A percentile compares a stretch with the other conserved stretches of the same genome.
Evolutionary conservation across 2,113 vertebrate genomes (phyloP).

Genomic region (Archilochus colubris): DNA sequence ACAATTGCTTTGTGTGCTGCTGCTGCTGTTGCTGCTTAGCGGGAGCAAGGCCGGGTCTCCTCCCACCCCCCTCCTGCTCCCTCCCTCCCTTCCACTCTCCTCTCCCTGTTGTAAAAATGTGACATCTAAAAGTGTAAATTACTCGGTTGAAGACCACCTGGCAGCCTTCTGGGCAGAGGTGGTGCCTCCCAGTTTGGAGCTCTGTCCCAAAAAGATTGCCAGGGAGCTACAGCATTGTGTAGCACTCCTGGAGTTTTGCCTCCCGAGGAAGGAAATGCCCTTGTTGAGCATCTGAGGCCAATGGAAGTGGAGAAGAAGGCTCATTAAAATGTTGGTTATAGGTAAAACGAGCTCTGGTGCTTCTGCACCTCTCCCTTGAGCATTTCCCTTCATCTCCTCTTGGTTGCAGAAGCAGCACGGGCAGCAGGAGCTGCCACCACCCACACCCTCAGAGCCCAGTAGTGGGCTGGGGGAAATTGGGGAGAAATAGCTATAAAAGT

Average conservation of each 20-base stretch:
- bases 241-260: background rate
- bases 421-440: background rate
- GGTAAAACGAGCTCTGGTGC: background rate
- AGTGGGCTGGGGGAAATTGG: background rate
- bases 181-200: background rate
- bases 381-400: background rate
- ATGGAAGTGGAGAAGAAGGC: background rate
- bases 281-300: background rate
- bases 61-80: too few species aligned
- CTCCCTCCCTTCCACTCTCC: too few species aligned
- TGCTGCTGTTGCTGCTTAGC: constrained; percentile 29
- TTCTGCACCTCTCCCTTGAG: background rate
- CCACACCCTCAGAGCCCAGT: background rate
- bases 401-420: background rate
- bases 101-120: background rate
- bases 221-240: accelerated
- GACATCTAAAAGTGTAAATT: background rate
- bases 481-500: background rate
- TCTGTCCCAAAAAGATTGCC: background rate
- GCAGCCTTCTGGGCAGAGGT: background rate
- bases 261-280: background rate
- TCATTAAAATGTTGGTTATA: background rate
- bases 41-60: background rate
- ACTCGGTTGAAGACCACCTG: background rate
- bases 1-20: constrained; percentile 58